Conservation (phyloP, 2,113 vertebrate genomes). For the Apodemus sylvaticus region DNA sequence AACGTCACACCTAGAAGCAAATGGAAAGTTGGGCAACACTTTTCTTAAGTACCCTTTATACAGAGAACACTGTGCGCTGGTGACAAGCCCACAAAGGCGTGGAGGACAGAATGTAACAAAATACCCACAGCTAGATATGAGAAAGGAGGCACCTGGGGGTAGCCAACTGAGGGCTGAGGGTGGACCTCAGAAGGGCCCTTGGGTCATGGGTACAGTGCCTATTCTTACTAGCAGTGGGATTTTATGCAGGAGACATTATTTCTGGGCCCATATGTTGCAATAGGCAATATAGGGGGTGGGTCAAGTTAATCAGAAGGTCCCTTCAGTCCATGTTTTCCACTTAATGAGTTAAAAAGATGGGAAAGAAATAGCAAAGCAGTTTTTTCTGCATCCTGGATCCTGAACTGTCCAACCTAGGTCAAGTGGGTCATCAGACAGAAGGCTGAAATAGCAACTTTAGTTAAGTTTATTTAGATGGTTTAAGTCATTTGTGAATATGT, state of each 20-base stretch:
- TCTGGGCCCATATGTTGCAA: background rate
- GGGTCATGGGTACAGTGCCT: background rate
- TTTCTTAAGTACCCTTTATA: background rate
- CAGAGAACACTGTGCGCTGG: constrained; percentile 39
- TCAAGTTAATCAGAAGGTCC: background rate
- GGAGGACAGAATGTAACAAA: constrained; percentile 26
- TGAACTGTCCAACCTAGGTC: background rate
- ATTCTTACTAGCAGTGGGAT: background rate
- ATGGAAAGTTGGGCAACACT: constrained; percentile 48
- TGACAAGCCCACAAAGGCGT: background rate
- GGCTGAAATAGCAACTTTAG: background rate
- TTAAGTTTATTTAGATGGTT: background rate
- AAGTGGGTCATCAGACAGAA: background rate
- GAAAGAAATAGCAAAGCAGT: background rate
- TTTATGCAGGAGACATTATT: background rate
- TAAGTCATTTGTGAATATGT: background rate
- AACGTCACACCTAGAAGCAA: background rate
- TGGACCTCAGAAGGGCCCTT: background rate
- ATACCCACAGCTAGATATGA: background rate
- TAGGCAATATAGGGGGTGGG: fast-evolving
- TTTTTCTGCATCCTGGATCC: background rate
- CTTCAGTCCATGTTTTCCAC: background rate
- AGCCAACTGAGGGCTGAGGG: background rate
- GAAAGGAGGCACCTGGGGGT: background rate
- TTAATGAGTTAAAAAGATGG: background rate